These are phyloP conservation scores for Xiphias gladius DNA, from an alignment of 2,113 vertebrate genomes.

Conservation along the genomic window DNA sequence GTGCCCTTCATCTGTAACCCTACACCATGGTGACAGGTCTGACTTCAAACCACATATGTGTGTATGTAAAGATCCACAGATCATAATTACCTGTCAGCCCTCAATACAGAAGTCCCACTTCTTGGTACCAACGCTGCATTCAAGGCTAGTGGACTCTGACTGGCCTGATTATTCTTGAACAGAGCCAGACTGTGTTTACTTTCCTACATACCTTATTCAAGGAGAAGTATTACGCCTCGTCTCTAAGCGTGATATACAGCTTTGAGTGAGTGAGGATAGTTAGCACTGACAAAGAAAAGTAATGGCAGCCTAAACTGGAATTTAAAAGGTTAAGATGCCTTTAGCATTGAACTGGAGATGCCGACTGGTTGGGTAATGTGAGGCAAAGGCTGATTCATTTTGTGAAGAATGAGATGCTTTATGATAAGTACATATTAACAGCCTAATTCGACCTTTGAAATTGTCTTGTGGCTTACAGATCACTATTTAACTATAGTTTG, in stretches of 20 bases:
- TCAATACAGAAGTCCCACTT: constrained; percentile 40
- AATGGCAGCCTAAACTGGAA: constrained; percentile 39
- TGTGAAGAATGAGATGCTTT: constrained; percentile 1
- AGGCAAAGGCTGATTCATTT: background rate
- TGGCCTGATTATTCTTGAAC: constrained; percentile 34
- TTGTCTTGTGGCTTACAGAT: background rate
- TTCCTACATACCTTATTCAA: constrained; percentile 59
- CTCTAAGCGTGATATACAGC: constrained; percentile 40
- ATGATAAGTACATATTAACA: background rate
- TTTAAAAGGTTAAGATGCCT: constrained; percentile 30
- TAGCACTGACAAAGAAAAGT: constrained; percentile 35
- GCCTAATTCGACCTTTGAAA: background rate
- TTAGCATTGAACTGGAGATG: background rate
- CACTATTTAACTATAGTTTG: background rate
- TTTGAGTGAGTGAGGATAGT: constrained; percentile 20
- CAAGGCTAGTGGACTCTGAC: constrained; percentile 47
- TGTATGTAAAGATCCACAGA: constrained; percentile 63
- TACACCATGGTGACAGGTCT: constrained; percentile 50
- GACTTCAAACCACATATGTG: constrained; percentile 49
- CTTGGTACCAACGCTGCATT: constrained; percentile 45
- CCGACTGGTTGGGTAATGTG: background rate
- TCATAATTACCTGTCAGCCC: constrained; percentile 68
- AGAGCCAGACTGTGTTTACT: constrained; percentile 69
- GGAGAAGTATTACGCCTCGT: constrained; percentile 39
- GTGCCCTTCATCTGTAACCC: constrained; percentile 38